Evolutionary conservation across 2,888 invertebrate species (phyloP).

Genomic region (Pantelozetes paolii): DNA sequence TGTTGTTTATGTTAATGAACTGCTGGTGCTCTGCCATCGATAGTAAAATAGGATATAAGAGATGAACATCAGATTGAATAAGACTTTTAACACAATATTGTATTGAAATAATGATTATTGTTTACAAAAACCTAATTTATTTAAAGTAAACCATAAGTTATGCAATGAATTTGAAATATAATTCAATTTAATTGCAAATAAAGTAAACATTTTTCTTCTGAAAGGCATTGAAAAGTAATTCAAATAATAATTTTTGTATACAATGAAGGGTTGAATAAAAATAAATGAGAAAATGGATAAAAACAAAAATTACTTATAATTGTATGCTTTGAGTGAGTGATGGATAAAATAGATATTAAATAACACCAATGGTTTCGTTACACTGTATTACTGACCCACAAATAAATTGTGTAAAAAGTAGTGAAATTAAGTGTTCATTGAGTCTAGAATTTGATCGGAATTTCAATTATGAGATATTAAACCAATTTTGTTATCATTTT

Average conservation of each 20-base stretch:
- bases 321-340: neutral
- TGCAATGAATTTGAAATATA: no score
- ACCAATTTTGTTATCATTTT: neutral
- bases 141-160: no score
- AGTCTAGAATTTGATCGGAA: neutral
- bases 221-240: no score
- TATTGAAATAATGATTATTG: neutral
- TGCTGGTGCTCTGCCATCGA: no score
- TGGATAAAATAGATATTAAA: neutral
- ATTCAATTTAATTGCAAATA: neutral
- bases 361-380: neutral
- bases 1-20: no score
- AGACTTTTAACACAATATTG: neutral
- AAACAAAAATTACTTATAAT: neutral
- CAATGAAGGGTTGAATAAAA: conserved; percentile 8
- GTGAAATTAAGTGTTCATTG: neutral
- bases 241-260: neutral
- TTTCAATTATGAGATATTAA: neutral
- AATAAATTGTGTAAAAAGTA: neutral
- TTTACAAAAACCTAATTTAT: neutral
- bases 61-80: no score
- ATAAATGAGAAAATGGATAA: neutral
- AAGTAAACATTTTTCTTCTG: no score
- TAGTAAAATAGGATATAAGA: no score
- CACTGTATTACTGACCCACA: neutral